These are phyloP conservation scores for Caenorhabditis latens DNA, from an alignment of 1,140 invertebrate species.

Conservation along the genomic window DNA sequence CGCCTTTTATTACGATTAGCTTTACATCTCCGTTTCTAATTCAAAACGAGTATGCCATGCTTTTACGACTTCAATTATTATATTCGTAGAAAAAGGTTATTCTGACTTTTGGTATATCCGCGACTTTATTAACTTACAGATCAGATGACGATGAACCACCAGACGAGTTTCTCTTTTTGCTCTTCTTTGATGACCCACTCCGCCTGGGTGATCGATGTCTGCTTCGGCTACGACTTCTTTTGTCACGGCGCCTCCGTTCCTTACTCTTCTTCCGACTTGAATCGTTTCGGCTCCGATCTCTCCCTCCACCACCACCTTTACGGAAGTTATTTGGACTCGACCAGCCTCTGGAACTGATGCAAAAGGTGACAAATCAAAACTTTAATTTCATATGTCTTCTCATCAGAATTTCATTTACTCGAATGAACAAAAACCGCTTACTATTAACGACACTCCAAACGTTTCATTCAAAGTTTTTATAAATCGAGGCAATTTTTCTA, in stretches of 20 bases:
- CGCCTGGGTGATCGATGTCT: conserved; percentile 25
- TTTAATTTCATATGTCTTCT: too few species aligned
- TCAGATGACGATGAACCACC: conserved; percentile 24
- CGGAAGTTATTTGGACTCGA: neutral
- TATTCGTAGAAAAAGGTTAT: too few species aligned
- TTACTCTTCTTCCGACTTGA: conserved; percentile 15
- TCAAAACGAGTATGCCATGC: too few species aligned
- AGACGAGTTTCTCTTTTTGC: conserved; percentile 13
- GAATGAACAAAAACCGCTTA: too few species aligned
- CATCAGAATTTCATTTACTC: too few species aligned
- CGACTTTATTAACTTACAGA: neutral
- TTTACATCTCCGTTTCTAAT: too few species aligned
- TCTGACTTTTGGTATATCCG: too few species aligned
- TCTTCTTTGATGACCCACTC: conserved; percentile 37
- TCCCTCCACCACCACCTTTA: neutral
- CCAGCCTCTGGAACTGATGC: neutral
- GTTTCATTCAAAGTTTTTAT: too few species aligned
- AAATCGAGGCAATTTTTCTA: too few species aligned
- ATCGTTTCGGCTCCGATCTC: conserved; percentile 10
- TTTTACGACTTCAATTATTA: too few species aligned
- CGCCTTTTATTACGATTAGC: too few species aligned
- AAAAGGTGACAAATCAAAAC: neutral
- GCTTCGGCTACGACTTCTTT: conserved; percentile 29
- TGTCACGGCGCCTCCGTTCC: conserved; percentile 9
- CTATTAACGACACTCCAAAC: too few species aligned